Conservation (phyloP, 2,113 vertebrate species). For the Nesospiza acunhae region DNA sequence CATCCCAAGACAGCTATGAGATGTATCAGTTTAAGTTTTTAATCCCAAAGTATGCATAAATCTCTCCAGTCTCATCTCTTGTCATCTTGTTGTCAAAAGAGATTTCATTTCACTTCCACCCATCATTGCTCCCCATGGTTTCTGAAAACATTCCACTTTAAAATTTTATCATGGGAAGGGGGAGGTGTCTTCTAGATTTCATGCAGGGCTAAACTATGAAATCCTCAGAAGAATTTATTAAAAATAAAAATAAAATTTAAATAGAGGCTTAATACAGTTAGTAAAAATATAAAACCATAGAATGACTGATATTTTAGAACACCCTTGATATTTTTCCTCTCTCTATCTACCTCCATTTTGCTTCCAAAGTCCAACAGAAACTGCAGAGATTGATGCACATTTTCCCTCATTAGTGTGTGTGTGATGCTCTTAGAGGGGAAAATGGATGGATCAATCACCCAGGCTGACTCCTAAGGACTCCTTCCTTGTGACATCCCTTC, state of each 20-base stretch:
- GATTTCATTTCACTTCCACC: constrained; percentile 52
- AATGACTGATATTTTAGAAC: neutral
- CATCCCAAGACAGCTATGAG: constrained; percentile 56
- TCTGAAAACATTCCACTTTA: constrained; percentile 71
- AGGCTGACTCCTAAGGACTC: neutral
- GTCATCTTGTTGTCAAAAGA: constrained; percentile 72
- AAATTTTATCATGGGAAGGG: constrained; percentile 65
- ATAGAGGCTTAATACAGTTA: neutral
- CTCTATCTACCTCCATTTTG: constrained; percentile 26
- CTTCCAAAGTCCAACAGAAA: constrained; percentile 17
- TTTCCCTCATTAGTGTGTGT: constrained; percentile 64
- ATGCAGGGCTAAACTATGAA: constrained; percentile 38
- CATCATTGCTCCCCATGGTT: constrained; percentile 2
- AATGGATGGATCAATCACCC: constrained; percentile 17
- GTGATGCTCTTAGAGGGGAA: constrained; percentile 24
- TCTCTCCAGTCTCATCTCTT: constrained; percentile 60
- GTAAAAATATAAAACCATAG: neutral
- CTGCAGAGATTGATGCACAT: constrained; percentile 49
- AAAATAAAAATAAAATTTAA: neutral
- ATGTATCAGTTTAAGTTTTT: constrained; percentile 60
- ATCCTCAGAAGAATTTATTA: neutral
- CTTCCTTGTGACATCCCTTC: neutral
- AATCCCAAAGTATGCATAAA: constrained; percentile 50
- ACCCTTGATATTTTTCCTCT: neutral
- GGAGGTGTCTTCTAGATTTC: neutral